Conservation (phyloP, 2,113 vertebrate species). For the Pteronura brasiliensis region DNA sequence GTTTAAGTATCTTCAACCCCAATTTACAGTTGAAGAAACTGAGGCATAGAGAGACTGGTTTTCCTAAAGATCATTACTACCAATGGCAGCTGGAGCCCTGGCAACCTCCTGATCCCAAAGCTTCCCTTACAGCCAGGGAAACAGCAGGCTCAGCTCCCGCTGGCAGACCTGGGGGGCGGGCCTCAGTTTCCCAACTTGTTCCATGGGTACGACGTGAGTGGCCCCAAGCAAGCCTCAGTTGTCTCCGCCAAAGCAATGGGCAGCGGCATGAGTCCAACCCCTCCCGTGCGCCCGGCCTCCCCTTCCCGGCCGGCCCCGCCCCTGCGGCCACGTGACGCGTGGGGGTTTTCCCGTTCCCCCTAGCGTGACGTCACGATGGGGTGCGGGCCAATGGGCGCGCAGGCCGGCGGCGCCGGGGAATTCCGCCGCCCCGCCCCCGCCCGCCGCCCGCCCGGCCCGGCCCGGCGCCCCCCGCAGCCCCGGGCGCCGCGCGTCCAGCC, state of each 20-base stretch:
- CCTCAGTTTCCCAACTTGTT: not conserved
- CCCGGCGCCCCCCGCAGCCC: conserved; percentile 62
- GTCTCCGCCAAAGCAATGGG: conserved; percentile 88
- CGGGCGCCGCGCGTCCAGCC: conserved; percentile 57
- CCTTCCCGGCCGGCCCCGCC: conserved; percentile 67
- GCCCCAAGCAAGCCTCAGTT: conserved; percentile 87
- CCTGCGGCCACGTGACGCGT: not conserved
- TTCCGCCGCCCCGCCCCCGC: conserved; percentile 71
- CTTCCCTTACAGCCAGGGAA: not conserved
- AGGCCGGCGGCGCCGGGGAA: conserved; percentile 66
- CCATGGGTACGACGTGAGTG: not conserved
- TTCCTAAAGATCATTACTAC: not conserved
- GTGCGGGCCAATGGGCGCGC: conserved; percentile 20
- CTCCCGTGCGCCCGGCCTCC: conserved; percentile 54
- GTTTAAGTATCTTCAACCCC: not conserved
- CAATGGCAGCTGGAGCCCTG: not conserved
- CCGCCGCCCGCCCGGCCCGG: conserved; percentile 58
- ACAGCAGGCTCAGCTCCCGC: not conserved
- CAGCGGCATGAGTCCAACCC: conserved; percentile 74
- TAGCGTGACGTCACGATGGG: conserved; percentile 44
- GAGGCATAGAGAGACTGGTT: not conserved
- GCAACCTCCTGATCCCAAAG: not conserved
- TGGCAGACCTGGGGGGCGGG: not conserved
- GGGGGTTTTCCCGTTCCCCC: conserved; percentile 70
- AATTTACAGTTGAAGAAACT: not conserved